Evolutionary conservation across 1,140 invertebrate species (phyloP).

Genomic region (Zophobas morio): DNA sequence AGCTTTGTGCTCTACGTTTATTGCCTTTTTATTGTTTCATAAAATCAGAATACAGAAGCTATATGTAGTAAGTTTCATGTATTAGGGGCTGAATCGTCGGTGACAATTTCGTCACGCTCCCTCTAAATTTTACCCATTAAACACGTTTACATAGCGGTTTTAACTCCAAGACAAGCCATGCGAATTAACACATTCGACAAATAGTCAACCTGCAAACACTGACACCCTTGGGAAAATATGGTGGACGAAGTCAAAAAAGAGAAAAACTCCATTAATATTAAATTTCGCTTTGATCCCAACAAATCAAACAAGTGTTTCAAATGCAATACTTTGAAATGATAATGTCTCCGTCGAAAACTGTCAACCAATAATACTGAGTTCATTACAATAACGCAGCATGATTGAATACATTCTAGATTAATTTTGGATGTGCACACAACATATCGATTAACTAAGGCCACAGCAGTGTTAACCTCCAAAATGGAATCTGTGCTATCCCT

Average conservation of each 20-base stretch:
- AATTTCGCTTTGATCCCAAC: too few relatives aligned
- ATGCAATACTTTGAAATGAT: too few relatives aligned
- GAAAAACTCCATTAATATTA: conserved; percentile 9
- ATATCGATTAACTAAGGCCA: conserved; percentile 26
- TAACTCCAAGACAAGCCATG: conserved; percentile 44
- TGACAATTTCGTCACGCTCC: too few relatives aligned
- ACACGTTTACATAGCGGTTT: conserved; percentile 41
- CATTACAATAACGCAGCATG: not conserved
- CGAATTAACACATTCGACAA: conserved; percentile 42
- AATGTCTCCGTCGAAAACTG: too few relatives aligned
- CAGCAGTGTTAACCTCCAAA: conserved; percentile 13
- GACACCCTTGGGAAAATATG: conserved; percentile 18
- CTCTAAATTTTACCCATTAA: conserved; percentile 26
- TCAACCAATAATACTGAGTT: too few relatives aligned
- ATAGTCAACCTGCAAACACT: conserved; percentile 35
- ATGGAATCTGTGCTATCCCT: conserved; percentile 33
- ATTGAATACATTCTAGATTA: not conserved
- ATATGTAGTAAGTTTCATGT: too few relatives aligned
- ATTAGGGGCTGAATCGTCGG: too few relatives aligned
- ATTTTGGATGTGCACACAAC: not conserved
- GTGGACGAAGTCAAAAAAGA: conserved; percentile 41
- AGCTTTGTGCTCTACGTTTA: too few relatives aligned
- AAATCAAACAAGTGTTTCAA: too few relatives aligned
- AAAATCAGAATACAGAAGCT: too few relatives aligned
- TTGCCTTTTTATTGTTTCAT: too few relatives aligned